These are phyloP conservation scores for Synanthedon formicaeformis DNA, from an alignment of 2,888 invertebrate species.

Conservation along the genomic window DNA sequence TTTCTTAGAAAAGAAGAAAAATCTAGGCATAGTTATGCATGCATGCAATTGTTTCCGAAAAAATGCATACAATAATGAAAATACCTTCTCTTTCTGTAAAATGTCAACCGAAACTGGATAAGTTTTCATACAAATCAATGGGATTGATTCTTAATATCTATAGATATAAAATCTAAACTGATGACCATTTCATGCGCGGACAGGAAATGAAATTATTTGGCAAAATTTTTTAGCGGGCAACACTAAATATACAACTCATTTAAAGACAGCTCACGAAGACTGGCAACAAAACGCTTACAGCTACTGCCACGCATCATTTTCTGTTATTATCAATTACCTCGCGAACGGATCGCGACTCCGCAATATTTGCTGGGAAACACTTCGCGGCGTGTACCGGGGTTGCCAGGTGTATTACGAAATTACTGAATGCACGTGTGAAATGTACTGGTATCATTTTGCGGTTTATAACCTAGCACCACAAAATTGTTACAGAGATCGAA, in stretches of 20 bases:
- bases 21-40: too few species aligned
- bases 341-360: slow-evolving; percentile 33
- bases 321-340: slow-evolving; percentile 61
- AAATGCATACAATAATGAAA: too few species aligned
- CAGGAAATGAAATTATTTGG: too few species aligned
- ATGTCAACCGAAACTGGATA: too few species aligned
- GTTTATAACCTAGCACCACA: background rate
- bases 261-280: background rate
- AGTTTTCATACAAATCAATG: too few species aligned
- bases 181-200: too few species aligned
- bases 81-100: too few species aligned
- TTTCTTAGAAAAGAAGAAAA: too few species aligned
- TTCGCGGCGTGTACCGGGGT: slow-evolving; percentile 25
- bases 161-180: too few species aligned
- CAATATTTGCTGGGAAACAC: slow-evolving; percentile 33
- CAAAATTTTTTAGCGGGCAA: background rate
- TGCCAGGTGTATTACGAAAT: slow-evolving; percentile 22
- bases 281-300: slow-evolving; percentile 47
- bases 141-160: too few species aligned
- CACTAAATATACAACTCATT: background rate
- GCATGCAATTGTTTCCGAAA: too few species aligned
- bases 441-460: background rate
- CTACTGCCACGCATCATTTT: slow-evolving; percentile 66
- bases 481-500: too few species aligned
- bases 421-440: background rate